Conservation (phyloP, 1,140 invertebrate genomes). For the Zaprionus kolodkinae region DNA sequence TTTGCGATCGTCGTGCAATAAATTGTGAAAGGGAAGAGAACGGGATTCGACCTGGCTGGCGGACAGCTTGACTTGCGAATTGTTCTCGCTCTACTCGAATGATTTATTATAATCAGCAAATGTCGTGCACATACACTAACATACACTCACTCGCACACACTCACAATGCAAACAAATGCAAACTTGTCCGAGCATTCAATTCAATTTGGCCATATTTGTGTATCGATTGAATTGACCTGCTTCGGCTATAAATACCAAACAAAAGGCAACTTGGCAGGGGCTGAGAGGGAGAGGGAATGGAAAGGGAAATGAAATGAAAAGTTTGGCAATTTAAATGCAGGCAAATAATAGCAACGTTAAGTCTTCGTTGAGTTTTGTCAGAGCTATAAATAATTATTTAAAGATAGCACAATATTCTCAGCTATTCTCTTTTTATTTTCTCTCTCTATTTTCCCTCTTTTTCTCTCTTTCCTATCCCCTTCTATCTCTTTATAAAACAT, state of each 20-base stretch:
- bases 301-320: background rate
- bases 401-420: background rate
- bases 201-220: slow-evolving; percentile 15
- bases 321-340: slow-evolving; percentile 9
- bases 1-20: slow-evolving; percentile 18
- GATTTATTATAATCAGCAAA: slow-evolving; percentile 36
- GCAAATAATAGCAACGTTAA: background rate
- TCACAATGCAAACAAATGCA: slow-evolving; percentile 3
- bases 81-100: slow-evolving; percentile 12
- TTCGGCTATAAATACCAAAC: slow-evolving; percentile 26
- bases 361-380: background rate
- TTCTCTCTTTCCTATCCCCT: no score
- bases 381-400: slow-evolving; percentile 10
- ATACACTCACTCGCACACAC: background rate
- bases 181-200: slow-evolving; percentile 23
- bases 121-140: slow-evolving; percentile 13
- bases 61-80: slow-evolving; percentile 8
- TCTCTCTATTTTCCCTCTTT: background rate
- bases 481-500: background rate
- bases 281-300: background rate
- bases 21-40: slow-evolving; percentile 20
- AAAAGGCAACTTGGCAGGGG: background rate
- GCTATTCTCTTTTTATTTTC: no score
- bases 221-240: slow-evolving; percentile 32
- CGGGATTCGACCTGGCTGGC: background rate